Evolutionary conservation across 92 coral and sea anemone species (phyloP), one percentile per base, ranked within the genome.

Genomic region (Zoanthus gigantus): DNA sequence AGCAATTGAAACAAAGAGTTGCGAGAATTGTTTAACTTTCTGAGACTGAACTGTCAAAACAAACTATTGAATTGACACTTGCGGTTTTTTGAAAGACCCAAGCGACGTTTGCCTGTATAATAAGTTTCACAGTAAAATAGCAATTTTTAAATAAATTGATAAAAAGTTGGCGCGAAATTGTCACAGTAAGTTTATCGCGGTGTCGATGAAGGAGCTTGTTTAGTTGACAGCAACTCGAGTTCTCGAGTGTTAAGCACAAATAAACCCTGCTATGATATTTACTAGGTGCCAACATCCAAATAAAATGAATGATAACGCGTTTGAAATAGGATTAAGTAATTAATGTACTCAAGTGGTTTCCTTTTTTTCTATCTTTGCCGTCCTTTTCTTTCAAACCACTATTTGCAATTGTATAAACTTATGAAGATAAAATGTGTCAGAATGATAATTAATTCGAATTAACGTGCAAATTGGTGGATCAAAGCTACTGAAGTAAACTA

Each of bases 291-390:
- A 65, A 81, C 63, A 63, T 42, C 74, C 44, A 30, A 81, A 66
- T 47, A 81, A 81, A 65, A 63, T 56, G 18, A 48, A 44, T n/a
- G 85, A 81, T 81, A 65, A 42, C 47, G 74, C 85, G 65, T 91
- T 91, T 91, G 83, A 84, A 79, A 87, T 80, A 87, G 88, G 82
- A 84, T 77, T 72, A 72, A 78, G 50, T 77, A 91, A 91, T 91
- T 88, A 84, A 68, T 77, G 84, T 66, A 63, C 44, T 37, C 75
- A 81, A 81, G 74, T 66, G 75, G 11, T 44, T 28, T 46, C 23
- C 45, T 65, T 46, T 48, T 50, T 9, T 57, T 50, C 16, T 47
- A 6, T 18, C 16, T 30, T 54, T 66, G 30, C 18, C 12, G 15
- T 44, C 17, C 34, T 34, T 16, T n/a, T 73, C 66, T 44, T 37